Evolutionary conservation across 2,797 vertebrate genomes (phyloP), one percentile per base, ranked within the genome.

Genomic region (Phoeniculus purpureus): DNA sequence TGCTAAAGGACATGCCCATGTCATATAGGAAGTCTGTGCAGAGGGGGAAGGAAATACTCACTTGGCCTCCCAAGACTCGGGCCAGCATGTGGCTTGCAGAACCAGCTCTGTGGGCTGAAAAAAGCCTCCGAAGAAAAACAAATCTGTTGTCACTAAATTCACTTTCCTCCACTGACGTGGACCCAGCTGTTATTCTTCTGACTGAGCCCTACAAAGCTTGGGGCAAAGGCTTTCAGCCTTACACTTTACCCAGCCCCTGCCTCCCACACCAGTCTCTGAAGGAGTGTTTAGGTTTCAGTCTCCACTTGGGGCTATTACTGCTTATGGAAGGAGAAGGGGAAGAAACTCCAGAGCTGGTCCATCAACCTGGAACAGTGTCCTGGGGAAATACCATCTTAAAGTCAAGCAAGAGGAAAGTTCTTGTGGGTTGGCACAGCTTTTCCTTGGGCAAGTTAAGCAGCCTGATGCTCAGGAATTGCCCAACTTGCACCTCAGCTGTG

Each of bases 41-140:
- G 12, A 5, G 29, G 52, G 20, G 20, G 17, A 61, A 92, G 75
- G 85, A 94, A 93, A 77, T n/a, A 26, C 11, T 55, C 58, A 48
- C 88, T 51, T 79, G 65, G 72, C 62, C 84, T 92, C 85, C 75
- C 78, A 92, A 79, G 72, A 14, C 62, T 80, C 50, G 31, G 51
- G 27, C 59, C 78, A 90, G 84, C 94, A 94, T 93, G 93, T 95
- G 95, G 92, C 74, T 87, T 61, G 89, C 92, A 93, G 95, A 93
- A 61, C 81, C 65, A 90, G 7, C 65, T 88, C 68, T 67, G 62
- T 29, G 23, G 64, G 10, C 60, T 87, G 26, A 2, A 40, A 10
- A 9, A 54, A 76, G 26, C 2, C 47, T 45, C 3, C 0, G 22
- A 87, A 85, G 88, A 40, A 71, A 90, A 86, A 67, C 58, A 79